These are phyloP conservation scores for Holotrichia oblita DNA, from an alignment of 1,140 invertebrate genomes.

Conservation along the genomic window DNA sequence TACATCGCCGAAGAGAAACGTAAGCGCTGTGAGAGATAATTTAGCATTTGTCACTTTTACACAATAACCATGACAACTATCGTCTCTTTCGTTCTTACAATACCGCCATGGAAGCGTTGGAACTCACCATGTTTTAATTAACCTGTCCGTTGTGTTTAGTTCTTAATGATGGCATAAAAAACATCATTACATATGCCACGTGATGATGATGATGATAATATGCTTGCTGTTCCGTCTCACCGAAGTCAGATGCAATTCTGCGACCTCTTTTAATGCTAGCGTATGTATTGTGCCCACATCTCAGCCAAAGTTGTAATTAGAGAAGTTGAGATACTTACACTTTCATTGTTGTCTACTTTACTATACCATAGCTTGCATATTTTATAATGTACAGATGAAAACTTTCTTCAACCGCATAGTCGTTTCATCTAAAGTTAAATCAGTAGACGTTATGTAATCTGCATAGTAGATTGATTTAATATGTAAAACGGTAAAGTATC, in stretches of 20 bases:
- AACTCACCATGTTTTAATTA: conserved; percentile 9
- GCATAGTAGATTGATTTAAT: too few relatives aligned
- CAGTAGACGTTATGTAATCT: too few relatives aligned
- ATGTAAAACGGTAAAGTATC: too few relatives aligned
- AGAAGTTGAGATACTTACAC: neutral
- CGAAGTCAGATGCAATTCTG: neutral
- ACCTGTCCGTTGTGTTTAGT: conserved; percentile 1
- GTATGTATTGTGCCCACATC: neutral
- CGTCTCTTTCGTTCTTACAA: neutral
- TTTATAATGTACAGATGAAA: too few relatives aligned
- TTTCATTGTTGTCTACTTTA: too few relatives aligned
- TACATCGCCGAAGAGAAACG: neutral
- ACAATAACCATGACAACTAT: conserved; percentile 13
- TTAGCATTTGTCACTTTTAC: conserved; percentile 17
- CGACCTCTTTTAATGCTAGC: neutral
- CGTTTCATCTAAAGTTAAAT: too few relatives aligned
- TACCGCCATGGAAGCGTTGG: neutral
- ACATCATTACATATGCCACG: conserved; percentile 8
- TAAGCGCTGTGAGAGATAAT: neutral
- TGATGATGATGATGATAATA: conserved; percentile 16
- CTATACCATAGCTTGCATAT: too few relatives aligned
- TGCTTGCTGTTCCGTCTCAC: neutral
- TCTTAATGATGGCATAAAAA: conserved; percentile 18
- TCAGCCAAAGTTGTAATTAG: neutral
- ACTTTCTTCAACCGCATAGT: too few relatives aligned